Base-by-base conservation (phyloP, 2,888 invertebrate genomes). In the Apodemia zela region DNA sequence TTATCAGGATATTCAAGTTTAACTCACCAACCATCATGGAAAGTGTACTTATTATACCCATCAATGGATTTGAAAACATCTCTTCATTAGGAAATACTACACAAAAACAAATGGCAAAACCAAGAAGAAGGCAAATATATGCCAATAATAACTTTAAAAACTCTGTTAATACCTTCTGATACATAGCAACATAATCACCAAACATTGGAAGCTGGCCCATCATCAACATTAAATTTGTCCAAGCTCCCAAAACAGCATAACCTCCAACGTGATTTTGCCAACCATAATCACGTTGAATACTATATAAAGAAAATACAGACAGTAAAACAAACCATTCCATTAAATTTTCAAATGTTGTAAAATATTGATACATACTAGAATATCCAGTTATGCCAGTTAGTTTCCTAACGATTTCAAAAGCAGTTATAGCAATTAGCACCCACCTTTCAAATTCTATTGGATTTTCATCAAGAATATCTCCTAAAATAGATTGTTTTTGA, bases 21-120 rank as follows among this genome's bases (percentile, higher is more conserved):
- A 97, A 85, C 79, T 97, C 97, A 0, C 97, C 97, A 0, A 96
- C 96, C 97, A 97, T 97, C 97, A 97, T 97, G 0, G 96, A 96
- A 63, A 97, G 79, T 0, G 96, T 96, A 60, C 96, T 95, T 18
- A 97, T 96, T 62, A 97, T 94, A 6, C 96, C 96, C 85, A 96
- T 96, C 64, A 97, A 93, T 0, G 97, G 97, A 82, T 96, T 96
- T 3, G 96, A 94, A 83, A 97, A 97, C 66, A 96, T 95, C 60
- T 95, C 95, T 21, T 96, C 95, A 62, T 95, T 94, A 0, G 97
- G 97, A 79, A 97, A 97, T 63, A 97, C 95, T 0, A 97, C 96
- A 81, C 96, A 97, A 77, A 97, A 97, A 74, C 96, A 96, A 59
- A 97, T 95, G 0, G 97, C 96, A 74, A 97, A 97, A 0, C 97